These are phyloP conservation scores for Elegia similella DNA, from an alignment of 2,888 invertebrate genomes.

Conservation along the genomic window DNA sequence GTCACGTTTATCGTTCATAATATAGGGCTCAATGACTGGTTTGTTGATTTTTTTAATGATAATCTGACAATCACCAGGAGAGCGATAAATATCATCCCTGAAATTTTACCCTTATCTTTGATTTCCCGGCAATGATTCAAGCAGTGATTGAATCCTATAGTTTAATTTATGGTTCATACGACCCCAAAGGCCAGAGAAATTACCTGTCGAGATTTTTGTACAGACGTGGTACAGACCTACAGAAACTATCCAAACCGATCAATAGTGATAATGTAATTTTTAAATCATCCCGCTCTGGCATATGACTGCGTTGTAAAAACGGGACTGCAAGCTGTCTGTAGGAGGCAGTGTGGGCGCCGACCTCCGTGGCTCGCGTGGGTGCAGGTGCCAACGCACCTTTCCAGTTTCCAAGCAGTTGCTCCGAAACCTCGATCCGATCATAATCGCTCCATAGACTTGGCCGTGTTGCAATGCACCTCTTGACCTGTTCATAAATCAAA, in stretches of 20 bases:
- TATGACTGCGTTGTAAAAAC: constrained; percentile 20
- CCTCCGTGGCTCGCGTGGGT: constrained; percentile 66
- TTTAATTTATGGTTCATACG: too few species aligned
- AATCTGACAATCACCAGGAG: neutral
- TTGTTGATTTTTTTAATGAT: constrained; percentile 14
- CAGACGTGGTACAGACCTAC: too few species aligned
- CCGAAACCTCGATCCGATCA: constrained; percentile 38
- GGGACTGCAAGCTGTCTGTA: constrained; percentile 21
- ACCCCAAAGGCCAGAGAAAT: too few species aligned
- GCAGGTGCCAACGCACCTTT: constrained; percentile 77
- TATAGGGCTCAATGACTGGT: neutral
- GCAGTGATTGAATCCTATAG: too few species aligned
- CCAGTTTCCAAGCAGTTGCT: constrained; percentile 56
- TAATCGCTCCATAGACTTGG: constrained; percentile 39
- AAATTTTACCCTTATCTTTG: neutral
- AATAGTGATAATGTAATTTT: neutral
- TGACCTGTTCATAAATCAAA: constrained; percentile 31
- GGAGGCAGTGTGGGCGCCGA: constrained; percentile 61
- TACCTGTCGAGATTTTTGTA: too few species aligned
- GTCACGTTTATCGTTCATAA: neutral
- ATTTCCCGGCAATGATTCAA: neutral
- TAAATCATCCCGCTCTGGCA: constrained; percentile 29
- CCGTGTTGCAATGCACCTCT: constrained; percentile 40
- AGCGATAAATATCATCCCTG: neutral
- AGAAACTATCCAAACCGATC: neutral